Evolutionary conservation across 2,113 vertebrate genomes (phyloP).

Genomic region (Talpa occidentalis): DNA sequence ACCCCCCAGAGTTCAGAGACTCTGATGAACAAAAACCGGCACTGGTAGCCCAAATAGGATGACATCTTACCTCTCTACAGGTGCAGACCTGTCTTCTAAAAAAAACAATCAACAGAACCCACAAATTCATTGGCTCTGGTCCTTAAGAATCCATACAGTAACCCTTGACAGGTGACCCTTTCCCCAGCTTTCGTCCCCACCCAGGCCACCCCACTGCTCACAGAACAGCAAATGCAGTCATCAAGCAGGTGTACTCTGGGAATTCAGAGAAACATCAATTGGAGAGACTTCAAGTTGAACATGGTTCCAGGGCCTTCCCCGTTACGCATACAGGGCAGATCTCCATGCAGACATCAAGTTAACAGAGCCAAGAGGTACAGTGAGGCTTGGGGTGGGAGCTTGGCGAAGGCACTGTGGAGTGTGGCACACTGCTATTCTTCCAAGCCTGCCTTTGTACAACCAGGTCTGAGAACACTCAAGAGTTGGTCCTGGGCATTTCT

Average conservation of each 20-base stretch:
- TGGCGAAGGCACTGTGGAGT: neutral
- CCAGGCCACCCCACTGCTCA: neutral
- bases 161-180: neutral
- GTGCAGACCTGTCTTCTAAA: neutral
- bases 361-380: neutral
- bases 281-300: neutral
- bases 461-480: neutral
- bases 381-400: neutral
- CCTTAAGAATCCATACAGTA: neutral
- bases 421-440: neutral
- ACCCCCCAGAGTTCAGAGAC: neutral
- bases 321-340: neutral
- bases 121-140: neutral
- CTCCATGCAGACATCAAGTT: neutral
- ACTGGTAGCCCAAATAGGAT: neutral
- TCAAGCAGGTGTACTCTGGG: neutral
- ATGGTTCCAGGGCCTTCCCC: neutral
- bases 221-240: neutral
- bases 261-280: neutral
- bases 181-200: neutral
- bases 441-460: neutral
- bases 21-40: neutral
- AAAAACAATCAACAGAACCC: neutral
- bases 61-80: neutral
- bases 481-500: neutral